Evolutionary conservation across 2,797 vertebrate species (phyloP).

Genomic region (Otolemur crassicaudatus): DNA sequence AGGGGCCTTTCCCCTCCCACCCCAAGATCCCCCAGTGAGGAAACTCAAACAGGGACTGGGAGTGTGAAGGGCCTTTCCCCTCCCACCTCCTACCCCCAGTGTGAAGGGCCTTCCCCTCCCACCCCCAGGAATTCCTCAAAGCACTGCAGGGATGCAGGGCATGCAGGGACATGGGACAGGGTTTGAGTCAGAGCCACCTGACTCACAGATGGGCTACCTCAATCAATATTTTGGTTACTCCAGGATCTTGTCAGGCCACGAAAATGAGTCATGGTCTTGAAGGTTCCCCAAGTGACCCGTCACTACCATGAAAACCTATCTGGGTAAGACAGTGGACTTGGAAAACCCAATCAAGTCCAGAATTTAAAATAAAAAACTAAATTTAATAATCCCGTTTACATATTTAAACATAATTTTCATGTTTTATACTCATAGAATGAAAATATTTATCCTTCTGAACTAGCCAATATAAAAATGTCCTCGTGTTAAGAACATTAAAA

Average conservation of each 20-base stretch:
- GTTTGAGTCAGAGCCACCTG: background rate
- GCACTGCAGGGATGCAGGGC: background rate
- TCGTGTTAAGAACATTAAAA: slow-evolving; percentile 33
- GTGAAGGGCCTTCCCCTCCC: too few species aligned
- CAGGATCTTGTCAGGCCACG: background rate
- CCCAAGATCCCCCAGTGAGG: background rate
- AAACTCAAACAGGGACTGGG: background rate
- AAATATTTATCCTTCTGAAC: slow-evolving; percentile 6
- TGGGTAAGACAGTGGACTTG: background rate
- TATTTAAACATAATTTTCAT: background rate
- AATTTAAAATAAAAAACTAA: slow-evolving; percentile 33
- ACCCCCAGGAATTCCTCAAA: background rate
- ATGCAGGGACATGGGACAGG: background rate
- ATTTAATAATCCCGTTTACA: background rate
- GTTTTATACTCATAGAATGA: background rate
- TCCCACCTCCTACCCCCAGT: too few species aligned
- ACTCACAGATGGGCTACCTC: background rate
- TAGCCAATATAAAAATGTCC: background rate
- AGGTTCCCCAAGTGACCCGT: background rate
- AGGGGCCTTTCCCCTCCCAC: too few species aligned
- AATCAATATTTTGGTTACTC: background rate
- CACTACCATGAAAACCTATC: background rate
- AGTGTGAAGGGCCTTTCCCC: too few species aligned
- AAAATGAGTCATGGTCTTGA: background rate
- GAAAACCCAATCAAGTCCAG: background rate